Base-by-base conservation (phyloP, 2,797 vertebrate species). In the Urocyon cinereoargenteus region DNA sequence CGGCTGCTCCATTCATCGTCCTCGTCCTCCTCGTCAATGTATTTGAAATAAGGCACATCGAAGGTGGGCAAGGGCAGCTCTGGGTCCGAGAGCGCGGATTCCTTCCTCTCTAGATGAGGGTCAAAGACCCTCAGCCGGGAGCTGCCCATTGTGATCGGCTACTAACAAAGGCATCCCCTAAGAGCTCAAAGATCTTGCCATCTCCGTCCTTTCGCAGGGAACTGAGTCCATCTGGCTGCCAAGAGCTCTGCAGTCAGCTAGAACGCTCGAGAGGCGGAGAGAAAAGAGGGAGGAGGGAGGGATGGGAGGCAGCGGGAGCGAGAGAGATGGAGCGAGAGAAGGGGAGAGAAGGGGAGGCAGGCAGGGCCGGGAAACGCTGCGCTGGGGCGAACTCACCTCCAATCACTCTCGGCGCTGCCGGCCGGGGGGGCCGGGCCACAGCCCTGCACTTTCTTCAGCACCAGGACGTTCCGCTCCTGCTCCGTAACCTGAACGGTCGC, bases 41-140 rank as follows among this genome's bases (percentile, higher is more conserved):
- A 99, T 98, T 99, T 99, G 98, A 99, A 99, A 99, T 99, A 99
- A 97, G 99, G 99, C 98, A 99, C 99, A 97, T 99, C 99, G 97
- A 99, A 99, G 70, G 99, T 99, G 96, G 99, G 99, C 98, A 99
- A 86, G 31, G 99, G 99, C 98, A 99, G 98, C 84, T 98, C 98
- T 97, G 99, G 98, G 95, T 98, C 99, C 62, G 98, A 97, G 61
- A 98, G 98, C 19, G 97, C 88, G 3, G 98, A 88, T 86, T 98
- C 98, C 95, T 98, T 99, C 94, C 97, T 97, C 73, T 99, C 99
- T 96, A 98, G 98, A 84, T 85, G 98, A 90, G 98, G 98, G 98
- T 99, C 98, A 86, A 94, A 98, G 96, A 98, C 98, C 98, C 99
- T 99, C 97, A 98, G 98, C 98, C 98, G 98, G 94, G 98, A 99